Evolutionary conservation across 2,888 invertebrate genomes (phyloP).

Genomic region (Chrysodeixis includens): DNA sequence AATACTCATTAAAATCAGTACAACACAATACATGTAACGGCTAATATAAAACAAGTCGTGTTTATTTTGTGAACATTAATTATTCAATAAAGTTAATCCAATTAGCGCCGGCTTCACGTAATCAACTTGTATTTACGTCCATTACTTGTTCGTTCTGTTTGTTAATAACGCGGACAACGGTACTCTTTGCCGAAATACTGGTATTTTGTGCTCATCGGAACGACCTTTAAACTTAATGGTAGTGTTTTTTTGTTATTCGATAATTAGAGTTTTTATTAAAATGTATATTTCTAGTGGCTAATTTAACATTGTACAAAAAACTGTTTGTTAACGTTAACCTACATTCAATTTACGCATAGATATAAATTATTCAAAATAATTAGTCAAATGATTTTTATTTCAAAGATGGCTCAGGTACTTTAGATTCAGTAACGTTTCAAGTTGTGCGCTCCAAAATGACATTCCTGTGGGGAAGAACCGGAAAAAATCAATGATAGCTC

Average conservation of each 20-base stretch:
- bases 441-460: no score
- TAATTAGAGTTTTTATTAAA: not conserved
- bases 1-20: not conserved
- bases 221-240: not conserved
- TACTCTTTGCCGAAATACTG: constrained; percentile 12
- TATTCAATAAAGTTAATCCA: constrained; percentile 31
- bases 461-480: no score
- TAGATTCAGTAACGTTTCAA: no score
- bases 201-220: not conserved
- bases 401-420: no score
- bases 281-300: no score
- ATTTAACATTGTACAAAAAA: no score
- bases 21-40: not conserved
- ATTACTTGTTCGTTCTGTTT: constrained; percentile 23
- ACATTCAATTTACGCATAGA: no score
- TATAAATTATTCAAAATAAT: no score
- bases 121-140: constrained; percentile 16
- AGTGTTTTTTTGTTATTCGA: not conserved
- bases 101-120: constrained; percentile 17
- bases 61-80: constrained; percentile 6
- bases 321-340: no score
- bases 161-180: constrained; percentile 5
- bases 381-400: no score
- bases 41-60: not conserved
- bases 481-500: no score